These are phyloP conservation scores for Zosterops japonicus DNA, from an alignment of 2,113 vertebrate species.

Conservation along the genomic window DNA sequence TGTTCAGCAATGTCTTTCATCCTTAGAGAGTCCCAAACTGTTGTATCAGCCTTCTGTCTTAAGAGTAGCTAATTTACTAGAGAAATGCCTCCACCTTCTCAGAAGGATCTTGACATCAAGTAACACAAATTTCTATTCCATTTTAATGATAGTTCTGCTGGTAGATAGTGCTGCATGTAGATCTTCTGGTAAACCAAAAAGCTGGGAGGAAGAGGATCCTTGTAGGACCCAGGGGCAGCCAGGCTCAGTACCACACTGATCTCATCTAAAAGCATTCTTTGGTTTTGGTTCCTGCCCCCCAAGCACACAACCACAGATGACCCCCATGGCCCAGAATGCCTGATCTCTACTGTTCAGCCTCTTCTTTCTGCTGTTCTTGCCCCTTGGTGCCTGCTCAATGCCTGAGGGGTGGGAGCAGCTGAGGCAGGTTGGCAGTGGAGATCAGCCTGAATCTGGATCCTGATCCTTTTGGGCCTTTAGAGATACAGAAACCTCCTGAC, in stretches of 20 bases:
- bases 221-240: neutral
- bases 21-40: neutral
- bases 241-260: neutral
- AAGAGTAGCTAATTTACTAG: neutral
- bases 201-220: neutral
- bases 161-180: neutral
- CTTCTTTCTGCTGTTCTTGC: neutral
- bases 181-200: neutral
- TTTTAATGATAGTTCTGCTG: neutral
- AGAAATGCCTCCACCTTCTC: neutral
- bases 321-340: neutral
- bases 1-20: neutral
- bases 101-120: neutral
- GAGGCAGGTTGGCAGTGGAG: neutral
- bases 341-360: neutral
- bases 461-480: neutral
- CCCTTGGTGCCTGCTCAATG: neutral
- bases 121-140: neutral
- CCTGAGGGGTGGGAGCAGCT: neutral
- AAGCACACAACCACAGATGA: neutral
- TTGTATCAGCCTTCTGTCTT: neutral
- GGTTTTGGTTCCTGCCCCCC: accelerated
- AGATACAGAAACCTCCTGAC: neutral
- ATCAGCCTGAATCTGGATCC: neutral
- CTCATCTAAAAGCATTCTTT: neutral